phyloP scores from a whole-genome alignment of 1,140 invertebrate species.

The Nephila pilipes region DNA sequence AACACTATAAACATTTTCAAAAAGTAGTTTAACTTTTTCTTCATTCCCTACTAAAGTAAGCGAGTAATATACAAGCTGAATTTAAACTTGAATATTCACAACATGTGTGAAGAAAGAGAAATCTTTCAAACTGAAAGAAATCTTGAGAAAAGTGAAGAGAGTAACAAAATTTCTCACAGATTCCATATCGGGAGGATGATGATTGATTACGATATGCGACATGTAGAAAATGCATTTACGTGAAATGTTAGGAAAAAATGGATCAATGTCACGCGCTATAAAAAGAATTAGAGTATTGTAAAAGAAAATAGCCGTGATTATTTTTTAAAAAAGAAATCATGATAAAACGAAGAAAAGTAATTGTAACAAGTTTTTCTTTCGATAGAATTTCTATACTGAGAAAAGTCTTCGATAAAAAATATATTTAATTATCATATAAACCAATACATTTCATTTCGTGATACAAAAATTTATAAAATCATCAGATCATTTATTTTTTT shows the following conservation, averaged over 20 bases:
- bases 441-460: too few relatives aligned
- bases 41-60: neutral
- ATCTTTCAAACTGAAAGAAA: neutral
- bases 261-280: neutral
- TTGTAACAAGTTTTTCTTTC: neutral
- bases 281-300: neutral
- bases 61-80: neutral
- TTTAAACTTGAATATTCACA: neutral
- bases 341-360: neutral
- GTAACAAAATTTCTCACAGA: neutral
- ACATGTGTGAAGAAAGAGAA: neutral
- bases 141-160: neutral
- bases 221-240: slow-evolving; percentile 6
- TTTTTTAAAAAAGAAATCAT: neutral
- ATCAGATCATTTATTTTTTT: too few relatives aligned
- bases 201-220: neutral
- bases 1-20: neutral
- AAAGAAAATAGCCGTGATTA: neutral
- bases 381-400: neutral
- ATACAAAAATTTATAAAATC: too few relatives aligned
- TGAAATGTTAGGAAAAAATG: neutral
- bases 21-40: neutral
- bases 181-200: neutral
- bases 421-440: too few relatives aligned
- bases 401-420: too few relatives aligned